Evolutionary conservation across 1,140 invertebrate species (phyloP), one percentile per base, ranked within the genome.

Genomic region (Hylyphantes graminicola): DNA sequence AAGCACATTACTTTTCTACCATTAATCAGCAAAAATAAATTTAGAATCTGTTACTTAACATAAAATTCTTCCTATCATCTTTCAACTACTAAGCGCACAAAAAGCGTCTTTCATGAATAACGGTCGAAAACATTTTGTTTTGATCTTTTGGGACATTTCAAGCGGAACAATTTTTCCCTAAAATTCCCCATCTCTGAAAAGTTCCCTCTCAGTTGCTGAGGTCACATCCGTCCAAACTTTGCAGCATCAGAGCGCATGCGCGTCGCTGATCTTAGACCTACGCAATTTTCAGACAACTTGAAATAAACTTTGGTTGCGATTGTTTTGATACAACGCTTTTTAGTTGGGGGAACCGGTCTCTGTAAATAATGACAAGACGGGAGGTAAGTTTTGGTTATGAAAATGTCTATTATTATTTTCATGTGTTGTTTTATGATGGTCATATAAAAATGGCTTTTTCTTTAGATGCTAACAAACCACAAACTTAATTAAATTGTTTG

Each of bases 201-300:
- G 7, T 50, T 74, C 51, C 17, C 51, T 74, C 54, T 21, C 68
- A 17, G 54, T 50, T 74, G 53, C 35, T 70, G 54, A 70, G 68
- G 68, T 74, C 72, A 74, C 51, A 55, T 19, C 72, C 19, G 57
- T 74, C 50, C 1, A 10, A 57, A 74, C 72, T 74, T 59, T 74
- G 21, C 55, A 57, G 12, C 54, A 61, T 1, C 54, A 51, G 15
- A 48, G 13, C 72, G 72, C 72, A 74, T 74, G 72, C 72, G 72
- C 54, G 5, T 13, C 17, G 15, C 54, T n/a, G 57, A 11, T 70
- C 6, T 17, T 35, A 55, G 72, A 12, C 72, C 72, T 74, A 74
- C 72, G 72, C 72, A 74, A 74, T 73, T 51, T 19, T 19, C 12
- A 50, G 53, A 12, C 12, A 74, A 74, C 72, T 74, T 74, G 72